Evolutionary conservation across 2,797 vertebrate genomes (phyloP), one percentile per base, ranked within the genome.

Genomic region (Cottoperca gobio): DNA sequence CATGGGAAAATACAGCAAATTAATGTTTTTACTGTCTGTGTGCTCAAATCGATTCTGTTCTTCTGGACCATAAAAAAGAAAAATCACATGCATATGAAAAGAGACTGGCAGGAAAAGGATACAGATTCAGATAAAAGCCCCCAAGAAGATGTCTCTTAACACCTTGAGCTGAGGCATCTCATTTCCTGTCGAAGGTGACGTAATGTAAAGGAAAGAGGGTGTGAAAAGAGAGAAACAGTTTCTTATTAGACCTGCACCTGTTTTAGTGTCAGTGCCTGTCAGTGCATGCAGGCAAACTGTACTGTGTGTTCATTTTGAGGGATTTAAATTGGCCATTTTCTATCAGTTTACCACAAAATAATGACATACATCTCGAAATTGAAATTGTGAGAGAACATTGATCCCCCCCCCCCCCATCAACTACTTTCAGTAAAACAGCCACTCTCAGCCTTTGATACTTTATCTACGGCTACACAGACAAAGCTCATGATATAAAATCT

Each of bases 171-270:
- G 60, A 73, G 21, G 84, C 70, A 72, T 84, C 77, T 88, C 53
- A 86, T 88, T 91, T 92, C 84, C 83, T 85, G 81, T 42, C 3
- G 50, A 65, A 48, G 73, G 86, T 93, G 90, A 92, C 66, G 88
- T 93, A 83, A 90, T 90, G 80, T 73, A 75, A 45, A 66, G 70
- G 45, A 83, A 67, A 70, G 65, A 70, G 67, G 55, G 85, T 77
- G 90, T 88, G 80, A 90, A 84, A 83, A 68, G 26, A 59, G 63
- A 62, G 67, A 64, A 57, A 23, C 53, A 37, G 73, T 55, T 70
- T 72, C 12, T 46, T 53, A 58, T 60, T 72, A 70, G 13, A 70
- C 33, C 45, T 76, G 50, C 87, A 88, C 77, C 84, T 92, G 82
- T 79, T 82, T 70, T 16, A n/a, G 31, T 10, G 28, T 66, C n/a